These are phyloP conservation scores for Xylocampa areola DNA, from an alignment of 2,888 invertebrate genomes.

Conservation along the genomic window DNA sequence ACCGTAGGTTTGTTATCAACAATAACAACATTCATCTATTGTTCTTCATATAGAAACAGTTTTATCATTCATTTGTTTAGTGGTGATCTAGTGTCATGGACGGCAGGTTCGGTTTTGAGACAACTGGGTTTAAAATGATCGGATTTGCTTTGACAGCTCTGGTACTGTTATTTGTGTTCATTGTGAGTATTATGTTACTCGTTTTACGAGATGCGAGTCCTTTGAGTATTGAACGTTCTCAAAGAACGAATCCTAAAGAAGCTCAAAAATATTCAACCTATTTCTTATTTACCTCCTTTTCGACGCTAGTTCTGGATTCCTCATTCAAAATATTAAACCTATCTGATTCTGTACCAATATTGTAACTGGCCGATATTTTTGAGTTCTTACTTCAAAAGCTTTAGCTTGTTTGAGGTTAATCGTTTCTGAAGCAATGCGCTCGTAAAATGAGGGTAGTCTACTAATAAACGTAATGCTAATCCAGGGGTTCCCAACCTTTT, in stretches of 20 bases:
- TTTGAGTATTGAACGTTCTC: no score
- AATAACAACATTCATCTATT: slow-evolving; percentile 34
- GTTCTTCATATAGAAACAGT: slow-evolving; percentile 21
- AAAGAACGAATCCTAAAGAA: no score
- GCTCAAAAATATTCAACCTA: no score
- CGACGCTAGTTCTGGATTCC: no score
- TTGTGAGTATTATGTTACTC: slow-evolving; percentile 2
- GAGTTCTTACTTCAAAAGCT: no score
- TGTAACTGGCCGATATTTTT: no score
- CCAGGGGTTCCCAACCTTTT: no score
- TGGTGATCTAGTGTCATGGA: slow-evolving; percentile 66
- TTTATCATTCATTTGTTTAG: slow-evolving; percentile 26
- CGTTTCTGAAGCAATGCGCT: neutral
- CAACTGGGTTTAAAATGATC: slow-evolving; percentile 63
- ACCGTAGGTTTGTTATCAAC: slow-evolving; percentile 18
- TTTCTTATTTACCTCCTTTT: no score
- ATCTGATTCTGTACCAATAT: no score
- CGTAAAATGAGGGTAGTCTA: slow-evolving; percentile 1
- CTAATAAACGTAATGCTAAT: neutral
- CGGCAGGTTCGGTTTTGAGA: slow-evolving; percentile 51
- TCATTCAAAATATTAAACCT: no score
- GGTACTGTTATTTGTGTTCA: slow-evolving; percentile 60
- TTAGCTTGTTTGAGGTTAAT: neutral
- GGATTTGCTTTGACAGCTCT: slow-evolving; percentile 66
- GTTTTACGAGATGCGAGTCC: neutral